Evolutionary conservation across 2,113 vertebrate genomes (phyloP), one percentile per base, ranked within the genome.

Genomic region (Ptilonorhynchus violaceus): DNA sequence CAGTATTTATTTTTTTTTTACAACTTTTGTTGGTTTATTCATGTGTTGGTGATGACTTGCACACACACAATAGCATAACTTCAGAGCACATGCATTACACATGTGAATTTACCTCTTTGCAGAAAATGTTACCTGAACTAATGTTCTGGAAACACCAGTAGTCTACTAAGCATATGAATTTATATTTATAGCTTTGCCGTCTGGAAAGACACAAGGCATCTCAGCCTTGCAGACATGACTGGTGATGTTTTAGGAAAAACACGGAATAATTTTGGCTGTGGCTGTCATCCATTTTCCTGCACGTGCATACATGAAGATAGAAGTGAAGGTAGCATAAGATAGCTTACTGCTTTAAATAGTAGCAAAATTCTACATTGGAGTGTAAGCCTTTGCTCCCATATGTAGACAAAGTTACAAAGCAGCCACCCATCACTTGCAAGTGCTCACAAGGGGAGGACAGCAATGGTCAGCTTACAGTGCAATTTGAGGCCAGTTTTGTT

Each of bases 61-160:
- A 21, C 75, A 16, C 21, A 39, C 3, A 11, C 14, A 39, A 6
- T 3, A 56, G 27, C 33, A 9, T 35, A 66, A 24, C 50, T 85
- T 28, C 60, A 44, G 31, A 66, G 24, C 21, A 62, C 0, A 0
- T 25, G 5, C 14, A 4, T 64, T 56, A 12, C 12, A 9, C 0
- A 0, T 33, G 8, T 30, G 31, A 44, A 53, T 82, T 35, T 70
- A 14, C 69, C 16, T 66, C 17, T 89, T 44, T 62, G 31, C 18
- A 74, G 59, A 87, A 77, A 39, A 56, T 55, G 12, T 28, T 49
- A 69, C 68, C 55, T 88, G 23, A 66, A 23, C 31, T 80, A 67
- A 55, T 59, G 49, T 14, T 63, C 16, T 37, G 13, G 52, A 89
- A 78, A 59, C 33, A 33, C 20, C 27, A 59, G 8, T 31, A 70